These are phyloP conservation scores for Butorides virescens DNA, from an alignment of 2,113 vertebrate species.

Conservation along the genomic window DNA sequence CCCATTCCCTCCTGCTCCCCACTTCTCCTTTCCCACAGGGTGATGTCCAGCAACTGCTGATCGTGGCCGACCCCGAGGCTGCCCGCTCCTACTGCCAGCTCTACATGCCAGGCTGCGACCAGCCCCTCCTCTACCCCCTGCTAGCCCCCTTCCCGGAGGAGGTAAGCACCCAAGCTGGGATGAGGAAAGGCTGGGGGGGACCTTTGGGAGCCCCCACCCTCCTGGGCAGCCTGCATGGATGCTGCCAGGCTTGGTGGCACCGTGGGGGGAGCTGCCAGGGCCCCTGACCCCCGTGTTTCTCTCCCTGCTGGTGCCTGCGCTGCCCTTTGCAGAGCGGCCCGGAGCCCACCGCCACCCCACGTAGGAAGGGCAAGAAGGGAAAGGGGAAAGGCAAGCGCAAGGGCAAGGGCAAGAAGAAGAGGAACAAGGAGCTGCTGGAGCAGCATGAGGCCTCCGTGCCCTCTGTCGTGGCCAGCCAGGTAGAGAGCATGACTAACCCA, in stretches of 20 bases:
- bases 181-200: background rate
- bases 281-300: background rate
- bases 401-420: constrained; percentile 84
- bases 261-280: background rate
- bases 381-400: constrained; percentile 75
- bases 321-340: background rate
- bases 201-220: background rate
- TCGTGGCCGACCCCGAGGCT: constrained; percentile 77
- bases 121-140: constrained; percentile 66
- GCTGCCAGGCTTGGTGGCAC: background rate
- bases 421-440: constrained; percentile 71
- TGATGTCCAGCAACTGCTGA: constrained; percentile 87
- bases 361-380: constrained; percentile 70
- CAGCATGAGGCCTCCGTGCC: background rate
- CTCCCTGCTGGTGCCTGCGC: background rate
- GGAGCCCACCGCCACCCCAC: background rate
- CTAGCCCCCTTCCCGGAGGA: constrained; percentile 40
- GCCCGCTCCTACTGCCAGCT: constrained; percentile 81
- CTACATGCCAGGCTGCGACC: constrained; percentile 84
- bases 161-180: background rate
- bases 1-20: background rate
- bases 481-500: constrained; percentile 11
- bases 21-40: constrained; percentile 69
- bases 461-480: background rate
- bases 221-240: rapidly evolving